Conservation (phyloP, 2,113 vertebrate species). For the Syngnathus typhle region DNA sequence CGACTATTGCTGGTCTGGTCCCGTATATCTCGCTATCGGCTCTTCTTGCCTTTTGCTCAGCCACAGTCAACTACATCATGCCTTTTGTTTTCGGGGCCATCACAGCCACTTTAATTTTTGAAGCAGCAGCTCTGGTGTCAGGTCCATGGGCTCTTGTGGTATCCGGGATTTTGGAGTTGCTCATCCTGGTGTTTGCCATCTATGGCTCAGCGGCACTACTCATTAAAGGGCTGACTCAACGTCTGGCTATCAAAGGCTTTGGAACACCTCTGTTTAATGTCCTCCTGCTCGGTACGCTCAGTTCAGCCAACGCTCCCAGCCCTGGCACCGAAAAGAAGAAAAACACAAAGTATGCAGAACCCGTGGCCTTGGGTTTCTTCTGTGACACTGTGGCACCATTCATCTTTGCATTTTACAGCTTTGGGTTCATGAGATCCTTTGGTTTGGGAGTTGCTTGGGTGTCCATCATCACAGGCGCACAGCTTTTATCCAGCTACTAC, state of each 20-base stretch:
- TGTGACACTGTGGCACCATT: constrained; percentile 77
- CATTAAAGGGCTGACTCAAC: constrained; percentile 79
- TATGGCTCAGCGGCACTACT: constrained; percentile 78
- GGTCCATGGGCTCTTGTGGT: constrained; percentile 74
- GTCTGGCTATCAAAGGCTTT: constrained; percentile 78
- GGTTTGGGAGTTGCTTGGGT: constrained; percentile 74
- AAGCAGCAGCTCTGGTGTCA: constrained; percentile 72
- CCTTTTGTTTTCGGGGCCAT: constrained; percentile 84
- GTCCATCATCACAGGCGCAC: constrained; percentile 75
- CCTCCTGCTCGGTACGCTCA: constrained; percentile 72
- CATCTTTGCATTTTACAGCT: constrained; percentile 80
- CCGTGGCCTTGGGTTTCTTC: constrained; percentile 81
- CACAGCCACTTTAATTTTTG: constrained; percentile 75
- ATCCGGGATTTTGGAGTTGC: constrained; percentile 73
- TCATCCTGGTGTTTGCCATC: constrained; percentile 76
- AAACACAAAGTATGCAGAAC: constrained; percentile 86
- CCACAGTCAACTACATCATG: constrained; percentile 86
- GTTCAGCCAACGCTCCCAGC: constrained; percentile 57
- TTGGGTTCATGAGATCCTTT: constrained; percentile 74
- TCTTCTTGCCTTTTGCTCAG: constrained; percentile 81
- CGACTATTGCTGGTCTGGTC: constrained; percentile 75
- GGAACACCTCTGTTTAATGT: constrained; percentile 84
- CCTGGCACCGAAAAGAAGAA: constrained; percentile 81
- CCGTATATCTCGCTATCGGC: constrained; percentile 78
- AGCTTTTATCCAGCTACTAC: constrained; percentile 81